Evolutionary conservation across 2,888 invertebrate species (phyloP), one percentile per base, ranked within the genome.

Genomic region (Carcina quercana): DNA sequence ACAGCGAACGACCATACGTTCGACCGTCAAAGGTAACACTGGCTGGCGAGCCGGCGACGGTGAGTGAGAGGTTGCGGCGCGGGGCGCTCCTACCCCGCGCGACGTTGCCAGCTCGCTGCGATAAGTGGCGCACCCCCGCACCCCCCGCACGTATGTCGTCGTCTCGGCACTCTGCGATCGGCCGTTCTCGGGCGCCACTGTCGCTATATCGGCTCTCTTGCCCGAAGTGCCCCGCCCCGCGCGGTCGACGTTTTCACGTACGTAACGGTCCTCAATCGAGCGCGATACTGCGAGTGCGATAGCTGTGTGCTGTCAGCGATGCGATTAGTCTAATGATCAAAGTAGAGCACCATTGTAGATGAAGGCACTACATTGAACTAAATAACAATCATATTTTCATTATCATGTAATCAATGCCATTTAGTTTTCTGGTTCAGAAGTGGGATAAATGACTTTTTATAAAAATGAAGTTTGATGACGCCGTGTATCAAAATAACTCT

Each of bases 1-100:
- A 68, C 74, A 74, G 68, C 75, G 68, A 70, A 68, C 82, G 66
- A 79, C 83, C 76, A 67, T 62, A 69, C 75, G 66, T 70, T 71
- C 84, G 71, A 71, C 79, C 78, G 85, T 84, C 78, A 86, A 86
- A 86, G 86, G 87, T 87, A 86, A 87, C 86, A 87, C 86, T 87
- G 87, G 78, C 65, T 63, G 66, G 83, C 79, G 73, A 78, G 66
- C 75, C 76, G 78, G 85, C 84, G 75, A 83, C 74, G 83, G 82
- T 86, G 88, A 87, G 86, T 75, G 76, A 78, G 86, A 86, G 86
- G 86, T 85, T 76, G 79, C 73, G 78, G 69, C 54, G 79, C 75
- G 84, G 82, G 79, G 80, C 68, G 80, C 74, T 72, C 67, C 73
- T 75, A 71, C 76, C 79, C 80, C 74, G 78, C 73, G 84, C 85